phyloP scores from a whole-genome alignment of 2,797 vertebrate species.

The Diglossa cyanea region DNA sequence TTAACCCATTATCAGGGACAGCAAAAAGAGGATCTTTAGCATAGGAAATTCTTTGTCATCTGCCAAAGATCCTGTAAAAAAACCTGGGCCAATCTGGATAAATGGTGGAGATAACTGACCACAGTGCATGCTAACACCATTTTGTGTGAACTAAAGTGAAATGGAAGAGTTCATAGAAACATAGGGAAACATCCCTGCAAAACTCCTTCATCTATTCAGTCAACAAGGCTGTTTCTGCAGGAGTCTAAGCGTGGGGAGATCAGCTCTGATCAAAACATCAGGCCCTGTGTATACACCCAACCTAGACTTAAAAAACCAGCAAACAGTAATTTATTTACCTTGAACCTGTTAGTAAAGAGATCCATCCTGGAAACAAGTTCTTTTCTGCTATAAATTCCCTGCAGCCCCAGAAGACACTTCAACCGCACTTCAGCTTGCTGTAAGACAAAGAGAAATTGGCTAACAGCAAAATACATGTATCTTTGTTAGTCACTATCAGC shows the following conservation, averaged over 20 bases:
- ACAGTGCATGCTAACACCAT: background rate
- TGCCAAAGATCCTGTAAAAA: background rate
- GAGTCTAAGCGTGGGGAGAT: background rate
- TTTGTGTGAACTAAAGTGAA: background rate
- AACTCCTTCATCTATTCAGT: background rate
- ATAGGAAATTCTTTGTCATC: background rate
- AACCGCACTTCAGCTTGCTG: slow-evolving; percentile 89
- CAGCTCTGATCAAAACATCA: background rate
- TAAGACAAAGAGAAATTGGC: background rate
- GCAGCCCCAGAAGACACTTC: slow-evolving; percentile 85
- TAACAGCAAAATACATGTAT: background rate
- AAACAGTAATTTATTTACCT: slow-evolving; percentile 76
- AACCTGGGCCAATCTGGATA: background rate
- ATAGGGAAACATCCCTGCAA: background rate
- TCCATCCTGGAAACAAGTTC: slow-evolving; percentile 84
- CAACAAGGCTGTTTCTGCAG: background rate
- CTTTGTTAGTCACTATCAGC: background rate
- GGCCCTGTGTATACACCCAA: background rate
- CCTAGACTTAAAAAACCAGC: background rate
- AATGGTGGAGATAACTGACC: background rate
- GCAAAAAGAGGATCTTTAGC: background rate
- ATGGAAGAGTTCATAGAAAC: background rate
- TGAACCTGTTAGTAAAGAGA: slow-evolving; percentile 90
- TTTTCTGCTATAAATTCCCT: slow-evolving; percentile 83
- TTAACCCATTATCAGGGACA: background rate